Conservation (phyloP, 37 sponge, comb jelly and placozoan species). For the Aphrocallistes beatrix region DNA sequence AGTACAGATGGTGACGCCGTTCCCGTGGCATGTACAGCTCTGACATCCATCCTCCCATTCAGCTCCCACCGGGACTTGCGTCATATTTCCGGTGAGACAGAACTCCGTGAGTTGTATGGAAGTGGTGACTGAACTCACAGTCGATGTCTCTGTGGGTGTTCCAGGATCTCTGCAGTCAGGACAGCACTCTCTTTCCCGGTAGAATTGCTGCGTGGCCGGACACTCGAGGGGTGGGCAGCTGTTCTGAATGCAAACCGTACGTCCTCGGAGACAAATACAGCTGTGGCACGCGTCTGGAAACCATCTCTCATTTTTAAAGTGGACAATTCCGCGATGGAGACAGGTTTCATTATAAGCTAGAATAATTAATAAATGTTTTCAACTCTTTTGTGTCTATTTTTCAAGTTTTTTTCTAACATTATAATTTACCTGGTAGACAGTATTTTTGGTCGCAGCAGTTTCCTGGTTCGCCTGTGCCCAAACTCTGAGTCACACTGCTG, state of each 20-base stretch:
- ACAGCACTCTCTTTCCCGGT: not conserved
- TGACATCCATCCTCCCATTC: not conserved
- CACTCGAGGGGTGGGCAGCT: not conserved
- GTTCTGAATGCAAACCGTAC: not conserved
- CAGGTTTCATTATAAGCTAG: not conserved
- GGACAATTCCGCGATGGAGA: not conserved
- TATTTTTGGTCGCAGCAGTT: not conserved
- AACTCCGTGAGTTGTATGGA: not conserved
- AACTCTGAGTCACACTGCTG: not conserved
- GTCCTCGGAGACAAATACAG: conserved; percentile 1
- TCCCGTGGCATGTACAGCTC: not conserved
- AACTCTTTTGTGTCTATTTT: no score
- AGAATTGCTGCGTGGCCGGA: not conserved
- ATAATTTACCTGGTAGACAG: conserved; percentile 9
- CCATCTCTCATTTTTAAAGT: not conserved
- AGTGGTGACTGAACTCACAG: no score
- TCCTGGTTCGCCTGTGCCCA: not conserved
- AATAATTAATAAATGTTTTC: no score
- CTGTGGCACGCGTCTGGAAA: conserved; percentile 4
- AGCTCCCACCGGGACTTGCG: not conserved
- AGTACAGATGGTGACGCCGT: not conserved
- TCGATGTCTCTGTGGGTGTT: not conserved
- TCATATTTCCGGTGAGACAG: not conserved
- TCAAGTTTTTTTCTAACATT: not conserved
- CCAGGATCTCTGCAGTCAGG: not conserved